A percentile compares a stretch with the other conserved stretches of the same genome.
phyloP scores from a whole-genome alignment of 2,888 invertebrate species.

The Eristalis pertinax region DNA sequence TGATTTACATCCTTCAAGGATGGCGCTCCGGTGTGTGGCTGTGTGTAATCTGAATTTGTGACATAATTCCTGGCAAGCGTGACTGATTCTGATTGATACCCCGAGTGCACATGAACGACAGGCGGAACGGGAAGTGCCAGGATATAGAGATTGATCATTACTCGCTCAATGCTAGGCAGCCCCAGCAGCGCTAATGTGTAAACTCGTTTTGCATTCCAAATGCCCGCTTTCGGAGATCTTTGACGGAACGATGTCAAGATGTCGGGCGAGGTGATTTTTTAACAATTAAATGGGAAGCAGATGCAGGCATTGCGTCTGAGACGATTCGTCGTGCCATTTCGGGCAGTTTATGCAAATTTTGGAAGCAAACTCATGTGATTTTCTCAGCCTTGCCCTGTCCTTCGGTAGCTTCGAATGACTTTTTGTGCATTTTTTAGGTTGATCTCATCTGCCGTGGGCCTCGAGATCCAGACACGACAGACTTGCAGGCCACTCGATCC shows the following conservation, averaged over 20 bases:
- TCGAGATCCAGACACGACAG: too few relatives aligned
- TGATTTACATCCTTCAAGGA: not conserved
- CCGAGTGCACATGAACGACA: constrained; percentile 22
- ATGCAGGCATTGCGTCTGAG: not conserved
- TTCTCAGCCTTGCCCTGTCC: too few relatives aligned
- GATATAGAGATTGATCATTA: constrained; percentile 61
- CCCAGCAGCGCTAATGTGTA: constrained; percentile 49
- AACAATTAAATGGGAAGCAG: constrained; percentile 24
- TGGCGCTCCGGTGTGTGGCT: constrained; percentile 36
- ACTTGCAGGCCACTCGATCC: too few relatives aligned
- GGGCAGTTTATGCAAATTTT: not conserved
- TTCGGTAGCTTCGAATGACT: too few relatives aligned
- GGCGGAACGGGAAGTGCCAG: constrained; percentile 50
- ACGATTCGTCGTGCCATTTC: not conserved
- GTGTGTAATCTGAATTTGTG: constrained; percentile 63
- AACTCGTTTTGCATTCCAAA: constrained; percentile 57
- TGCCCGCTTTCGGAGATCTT: not conserved
- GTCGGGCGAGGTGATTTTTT: constrained; percentile 27
- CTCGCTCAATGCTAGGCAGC: constrained; percentile 40
- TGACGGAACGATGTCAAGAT: not conserved
- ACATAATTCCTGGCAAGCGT: constrained; percentile 69
- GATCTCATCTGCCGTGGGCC: too few relatives aligned
- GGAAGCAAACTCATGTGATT: too few relatives aligned
- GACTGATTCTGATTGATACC: constrained; percentile 70
- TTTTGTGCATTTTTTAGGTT: too few relatives aligned